Base-by-base conservation (phyloP, 1,140 invertebrate species). In the Rhagoletis zephyria region DNA sequence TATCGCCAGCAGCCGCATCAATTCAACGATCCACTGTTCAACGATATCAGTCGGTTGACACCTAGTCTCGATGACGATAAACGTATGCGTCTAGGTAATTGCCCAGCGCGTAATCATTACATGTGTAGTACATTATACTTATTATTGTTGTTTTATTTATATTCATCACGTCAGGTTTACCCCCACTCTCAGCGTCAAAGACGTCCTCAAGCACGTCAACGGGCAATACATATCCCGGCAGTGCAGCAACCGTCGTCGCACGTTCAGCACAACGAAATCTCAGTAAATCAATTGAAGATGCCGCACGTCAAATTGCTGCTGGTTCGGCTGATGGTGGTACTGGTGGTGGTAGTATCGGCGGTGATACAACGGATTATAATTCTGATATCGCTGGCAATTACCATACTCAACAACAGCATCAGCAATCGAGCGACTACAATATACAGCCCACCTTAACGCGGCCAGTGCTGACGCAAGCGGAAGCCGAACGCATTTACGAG, bases 191-290 rank as follows among this genome's bases (percentile, higher is more conserved):
- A 12, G 61, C 70, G 30, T 63, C 81, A 61, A 85, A 64, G n/a
- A 30, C 63, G 61, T 16, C 87, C 1, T 59, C 85, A 74, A 16
- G 48, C 14, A 59, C 74, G 48, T 81, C 74, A 16, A 81, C 74
- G 74, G 74, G 60, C 67, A 77, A 65, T 59, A 88, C 87, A 88
- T 88, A 88, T 86, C 85, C 64, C 30, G 74, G 51, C 42, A n/a
- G 61, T 56, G 65, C 70, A 40, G 64, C 86, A 67, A 42, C 60
- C 87, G 64, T 87, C 56, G 40, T 87, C 56, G 40, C 87, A 40
- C 88, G 89, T 87, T 90, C 92, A 42, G 92, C 92, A 30, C 92
- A 91, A 89, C 90, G 92, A 88, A 92, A 93, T 89, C 90, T 93
- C 88, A 93, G 88, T 87, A 93, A 93, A 88, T 93, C 91, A 45